Base-by-base conservation (phyloP, 2,113 vertebrate species). In the Megaleporinus macrocephalus region DNA sequence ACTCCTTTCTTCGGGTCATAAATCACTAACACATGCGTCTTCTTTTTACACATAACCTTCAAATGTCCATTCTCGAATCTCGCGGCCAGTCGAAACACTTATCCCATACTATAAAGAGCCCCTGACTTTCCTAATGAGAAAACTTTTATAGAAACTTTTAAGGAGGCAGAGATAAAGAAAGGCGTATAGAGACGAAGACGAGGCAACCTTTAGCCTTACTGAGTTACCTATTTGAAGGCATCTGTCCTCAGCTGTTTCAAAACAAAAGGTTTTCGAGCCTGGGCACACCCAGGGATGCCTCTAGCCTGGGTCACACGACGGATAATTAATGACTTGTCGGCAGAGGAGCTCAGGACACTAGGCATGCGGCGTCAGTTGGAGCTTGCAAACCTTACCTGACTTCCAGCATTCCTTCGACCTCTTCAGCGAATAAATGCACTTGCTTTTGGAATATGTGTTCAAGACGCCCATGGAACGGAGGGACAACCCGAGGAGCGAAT, bases 11-110 rank as follows among this genome's bases (percentile, higher is more conserved):
- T 92, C 85, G 85, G 87, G 87, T 90, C 94, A 96, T 96, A 97
- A 97, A 98, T 97, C 96, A 96, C 90, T 86, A 83, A 80, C 90
- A 89, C 89, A 92, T 92, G 90, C 92, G 86, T 94, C 92, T 92
- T 92, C 86, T 82, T 87, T 92, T 93, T 90, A 94, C 94, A 93
- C 92, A 87, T 89, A 80, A 86, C 89, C 91, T 89, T 88, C 90
- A 92, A n/a, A 41, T 65, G 82, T 83, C 85, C 90, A 88, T 94
- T 95, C 95, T 94, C 92, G 88, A 84, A 76, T 83, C 88, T 86
- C 44, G 83, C 24, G 87, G 90, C 88, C 72, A 68, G 88, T 79
- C 86, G 81, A 89, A 27, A 69, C 59, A 74, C 74, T 79, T 80
- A 72, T n/a, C 81, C 83, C 55, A 87, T 79, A 78, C 77, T 88